Conservation (phyloP, 1,140 invertebrate species). For the Aphaenogaster ashmeadi region DNA sequence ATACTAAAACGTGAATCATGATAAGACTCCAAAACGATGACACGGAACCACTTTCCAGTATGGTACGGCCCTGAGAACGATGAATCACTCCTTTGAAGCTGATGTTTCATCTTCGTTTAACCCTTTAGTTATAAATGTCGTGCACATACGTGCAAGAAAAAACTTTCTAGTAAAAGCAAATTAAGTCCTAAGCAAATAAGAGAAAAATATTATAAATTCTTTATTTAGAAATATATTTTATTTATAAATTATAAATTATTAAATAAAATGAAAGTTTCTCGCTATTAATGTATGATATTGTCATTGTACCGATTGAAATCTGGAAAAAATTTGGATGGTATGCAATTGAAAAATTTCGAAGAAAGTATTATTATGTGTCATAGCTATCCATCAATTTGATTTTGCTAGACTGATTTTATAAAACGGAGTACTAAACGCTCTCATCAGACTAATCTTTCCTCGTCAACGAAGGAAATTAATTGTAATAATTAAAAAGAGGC, state of each 20-base stretch:
- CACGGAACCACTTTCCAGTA: not conserved
- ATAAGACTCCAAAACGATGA: slow-evolving; percentile 13
- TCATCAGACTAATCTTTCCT: not conserved
- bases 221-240: not conserved
- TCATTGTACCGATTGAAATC: not conserved
- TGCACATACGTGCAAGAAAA: not conserved
- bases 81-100: slow-evolving; percentile 42
- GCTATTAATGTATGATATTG: not conserved
- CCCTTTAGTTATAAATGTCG: not conserved
- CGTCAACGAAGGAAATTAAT: slow-evolving; percentile 4
- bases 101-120: slow-evolving; percentile 40
- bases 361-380: not conserved
- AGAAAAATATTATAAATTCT: not conserved
- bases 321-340: not conserved
- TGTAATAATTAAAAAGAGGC: not conserved
- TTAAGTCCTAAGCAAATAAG: not conserved
- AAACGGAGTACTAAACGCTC: not conserved
- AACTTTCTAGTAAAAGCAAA: slow-evolving; percentile 1
- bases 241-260: not conserved
- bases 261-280: not conserved
- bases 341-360: not conserved
- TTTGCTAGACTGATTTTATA: no score
- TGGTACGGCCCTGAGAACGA: slow-evolving; percentile 35
- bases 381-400: no score
- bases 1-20: slow-evolving; percentile 35